Evolutionary conservation across 2,113 vertebrate genomes (phyloP).

Genomic region (Panurus biarmicus): DNA sequence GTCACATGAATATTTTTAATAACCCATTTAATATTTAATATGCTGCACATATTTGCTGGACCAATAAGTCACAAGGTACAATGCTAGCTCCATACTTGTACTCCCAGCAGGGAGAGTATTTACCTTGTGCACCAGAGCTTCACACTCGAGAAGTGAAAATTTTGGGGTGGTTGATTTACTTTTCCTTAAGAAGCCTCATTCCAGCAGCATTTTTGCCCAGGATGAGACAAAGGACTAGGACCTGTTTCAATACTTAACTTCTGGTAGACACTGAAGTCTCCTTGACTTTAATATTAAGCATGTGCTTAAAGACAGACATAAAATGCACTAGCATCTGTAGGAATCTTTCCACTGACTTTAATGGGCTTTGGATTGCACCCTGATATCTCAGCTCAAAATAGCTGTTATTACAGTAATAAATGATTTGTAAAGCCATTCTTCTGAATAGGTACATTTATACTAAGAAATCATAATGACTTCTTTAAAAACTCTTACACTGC

Average conservation of each 20-base stretch:
- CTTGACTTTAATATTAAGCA: constrained; percentile 45
- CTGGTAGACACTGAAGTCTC: constrained; percentile 22
- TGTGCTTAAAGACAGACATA: constrained; percentile 21
- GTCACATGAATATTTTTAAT: constrained; percentile 47
- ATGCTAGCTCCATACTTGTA: neutral
- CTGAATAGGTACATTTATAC: constrained; percentile 49
- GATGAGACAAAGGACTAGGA: neutral
- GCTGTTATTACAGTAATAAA: constrained; percentile 53
- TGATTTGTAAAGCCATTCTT: constrained; percentile 53
- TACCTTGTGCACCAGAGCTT: neutral
- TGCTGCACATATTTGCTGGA: neutral
- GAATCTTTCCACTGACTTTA: constrained; percentile 58
- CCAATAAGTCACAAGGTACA: neutral
- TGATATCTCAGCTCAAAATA: constrained; percentile 49
- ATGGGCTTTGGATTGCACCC: constrained; percentile 47
- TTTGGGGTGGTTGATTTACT: neutral
- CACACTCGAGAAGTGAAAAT: neutral
- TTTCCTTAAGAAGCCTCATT: neutral
- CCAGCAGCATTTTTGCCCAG: neutral
- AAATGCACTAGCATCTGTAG: constrained; percentile 40
- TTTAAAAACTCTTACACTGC: constrained; percentile 56
- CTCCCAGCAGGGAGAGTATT: neutral
- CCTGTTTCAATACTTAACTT: constrained; percentile 52
- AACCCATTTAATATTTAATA: constrained; percentile 48
- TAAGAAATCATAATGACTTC: constrained; percentile 50